These are phyloP conservation scores for Typhlichthys subterraneus DNA, from an alignment of 2,797 vertebrate species.

Conservation along the genomic window DNA sequence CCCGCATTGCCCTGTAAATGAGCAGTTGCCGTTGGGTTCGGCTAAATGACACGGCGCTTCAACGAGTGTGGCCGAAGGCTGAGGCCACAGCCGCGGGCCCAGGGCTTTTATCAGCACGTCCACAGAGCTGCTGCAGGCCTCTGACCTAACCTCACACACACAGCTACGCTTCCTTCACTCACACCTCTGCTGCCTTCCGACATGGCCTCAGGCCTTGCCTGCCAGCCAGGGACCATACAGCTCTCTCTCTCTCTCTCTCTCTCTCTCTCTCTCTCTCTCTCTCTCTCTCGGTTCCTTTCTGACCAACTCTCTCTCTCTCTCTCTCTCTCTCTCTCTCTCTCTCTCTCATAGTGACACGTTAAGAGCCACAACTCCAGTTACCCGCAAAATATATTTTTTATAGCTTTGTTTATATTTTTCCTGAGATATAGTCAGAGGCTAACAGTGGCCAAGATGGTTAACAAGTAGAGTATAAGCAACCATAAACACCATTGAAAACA, in stretches of 20 bases:
- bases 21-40: constrained; percentile 78
- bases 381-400: not conserved
- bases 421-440: no score
- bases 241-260: constrained; percentile 33
- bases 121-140: constrained; percentile 69
- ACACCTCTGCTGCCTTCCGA: constrained; percentile 71
- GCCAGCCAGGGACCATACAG: constrained; percentile 63
- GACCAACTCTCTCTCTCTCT: not conserved
- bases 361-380: no score
- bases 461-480: no score
- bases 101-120: constrained; percentile 79
- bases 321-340: constrained; percentile 6
- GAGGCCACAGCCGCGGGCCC: constrained; percentile 76
- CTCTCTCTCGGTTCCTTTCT: no score
- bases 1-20: constrained; percentile 80
- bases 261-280: not conserved
- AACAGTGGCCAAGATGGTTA: no score
- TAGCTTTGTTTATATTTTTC: no score
- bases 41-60: constrained; percentile 80
- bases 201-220: constrained; percentile 55
- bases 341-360: not conserved
- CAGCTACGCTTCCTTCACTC: constrained; percentile 73
- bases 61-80: constrained; percentile 75
- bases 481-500: no score
- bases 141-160: constrained; percentile 72